Evolutionary conservation across 1,140 invertebrate genomes (phyloP).

Genomic region (Neodiprion virginianus): DNA sequence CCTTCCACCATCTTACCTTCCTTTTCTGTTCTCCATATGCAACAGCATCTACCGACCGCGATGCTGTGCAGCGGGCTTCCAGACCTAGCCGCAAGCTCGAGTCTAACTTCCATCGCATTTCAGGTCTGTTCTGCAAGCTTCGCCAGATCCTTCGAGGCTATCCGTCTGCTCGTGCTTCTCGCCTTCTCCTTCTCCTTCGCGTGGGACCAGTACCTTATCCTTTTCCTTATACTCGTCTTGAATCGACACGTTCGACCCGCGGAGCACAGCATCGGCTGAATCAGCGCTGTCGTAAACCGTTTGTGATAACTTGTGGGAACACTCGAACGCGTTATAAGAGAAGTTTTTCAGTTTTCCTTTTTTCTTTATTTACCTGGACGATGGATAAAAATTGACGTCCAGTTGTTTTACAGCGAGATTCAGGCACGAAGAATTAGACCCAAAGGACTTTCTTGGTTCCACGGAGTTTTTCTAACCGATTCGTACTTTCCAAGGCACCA

Average conservation of each 20-base stretch:
- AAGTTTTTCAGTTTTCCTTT: no score
- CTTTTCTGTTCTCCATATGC: constrained; percentile 59
- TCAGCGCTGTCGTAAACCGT: no score
- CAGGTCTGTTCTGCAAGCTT: background rate
- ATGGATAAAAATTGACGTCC: no score
- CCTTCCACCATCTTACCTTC: constrained; percentile 54
- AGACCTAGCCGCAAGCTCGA: background rate
- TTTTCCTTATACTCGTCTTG: constrained; percentile 5
- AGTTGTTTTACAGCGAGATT: no score
- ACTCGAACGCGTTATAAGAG: no score
- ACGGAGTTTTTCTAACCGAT: no score
- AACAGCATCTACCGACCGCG: constrained; percentile 49
- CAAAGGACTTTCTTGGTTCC: no score
- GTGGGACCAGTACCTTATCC: constrained; percentile 1
- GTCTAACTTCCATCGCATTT: background rate
- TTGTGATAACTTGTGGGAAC: no score
- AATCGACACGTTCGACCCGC: background rate
- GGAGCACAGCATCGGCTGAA: no score
- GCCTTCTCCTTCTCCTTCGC: constrained; percentile 9
- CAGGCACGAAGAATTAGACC: no score
- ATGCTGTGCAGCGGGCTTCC: constrained; percentile 18
- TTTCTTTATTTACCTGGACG: no score
- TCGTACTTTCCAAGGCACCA: no score
- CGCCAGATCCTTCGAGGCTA: background rate
- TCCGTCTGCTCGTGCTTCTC: background rate